Evolutionary conservation across 2,888 invertebrate genomes (phyloP), one percentile per base, ranked within the genome.

Genomic region (Limnephilus marmoratus): DNA sequence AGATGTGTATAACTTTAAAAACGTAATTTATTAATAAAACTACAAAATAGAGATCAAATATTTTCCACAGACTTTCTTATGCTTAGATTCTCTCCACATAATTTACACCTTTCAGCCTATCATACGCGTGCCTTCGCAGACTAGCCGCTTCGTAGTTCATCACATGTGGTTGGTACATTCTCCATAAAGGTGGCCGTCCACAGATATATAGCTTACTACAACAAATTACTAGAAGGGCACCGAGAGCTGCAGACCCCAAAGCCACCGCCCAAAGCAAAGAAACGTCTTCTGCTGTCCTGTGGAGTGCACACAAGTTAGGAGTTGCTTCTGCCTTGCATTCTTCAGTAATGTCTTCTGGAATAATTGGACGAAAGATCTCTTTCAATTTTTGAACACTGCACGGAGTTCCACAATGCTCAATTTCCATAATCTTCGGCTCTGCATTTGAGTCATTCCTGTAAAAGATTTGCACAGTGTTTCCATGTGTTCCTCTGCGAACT

Each of bases 391-490:
- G 81, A n/a, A 93, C 37, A 24, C 85, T 41, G 68, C 93, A 93
- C 0, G 92, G 90, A 11, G 83, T 12, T 18, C 91, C 93, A 45
- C 93, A 93, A 15, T 34, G 24, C 29, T 53, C 81, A 12, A 92
- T 41, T 2, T 37, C 29, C 90, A 90, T 29, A 34, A 53, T 86
- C 45, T 34, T 49, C 2, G 92, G 89, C 13, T 90, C 82, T 11
- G 49, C 89, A 1, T 11, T 15, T 18, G 93, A 91, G 15, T 91
- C 91, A 41, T 91, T 92, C 29, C 90, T 92, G 88, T 92, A 93
- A 4, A 92, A 92, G 15, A 93, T 90, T 15, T 87, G 88, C 9
- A 93, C 31, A 1, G 80, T 85, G 41, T 91, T 93, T 18, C 91
- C 92, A 0, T n/a, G 37, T 5, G 80, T n/a, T 18, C 90, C 86